Base-by-base conservation (phyloP, 2,113 vertebrate genomes). In the Ramphastos sulfuratus region DNA sequence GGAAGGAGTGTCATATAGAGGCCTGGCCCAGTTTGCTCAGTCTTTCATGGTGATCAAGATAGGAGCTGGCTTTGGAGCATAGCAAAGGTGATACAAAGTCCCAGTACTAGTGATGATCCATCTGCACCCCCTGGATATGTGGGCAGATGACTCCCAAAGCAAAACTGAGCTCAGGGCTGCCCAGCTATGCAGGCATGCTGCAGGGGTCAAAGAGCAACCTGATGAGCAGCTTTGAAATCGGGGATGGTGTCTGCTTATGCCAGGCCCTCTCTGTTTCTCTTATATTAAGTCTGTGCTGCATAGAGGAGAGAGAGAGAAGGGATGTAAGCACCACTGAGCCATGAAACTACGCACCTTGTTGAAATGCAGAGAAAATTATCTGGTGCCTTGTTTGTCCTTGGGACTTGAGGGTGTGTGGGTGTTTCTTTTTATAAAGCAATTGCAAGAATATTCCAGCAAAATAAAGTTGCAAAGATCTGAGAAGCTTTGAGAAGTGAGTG, bases 1-100 rank as follows among this genome's bases (percentile, higher is more conserved):
- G n/a, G 13, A 52, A 21, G 9, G 8, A 31, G 3, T 2, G 3
- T 7, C 37, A 24, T 42, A n/a, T 19, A 65, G 30, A 4, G 77
- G 1, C 19, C 5, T 2, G 6, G 20, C 33, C 8, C 39, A 10
- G 25, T 50, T 74, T 48, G 30, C 63, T 50, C 25, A 64, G n/a
- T 16, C 20, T 21, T 74, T 56, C 52, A 37, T 8, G 19, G 13
- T 73, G 30, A 67, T 5, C 30, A 25, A 77, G 60, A 52, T 3
- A 50, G 48, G 15, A 48, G 5, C 14, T 2, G 28, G 10, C 44
- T 10, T 10, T n/a, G 15, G 12, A 19, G 25, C 35, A 9, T 4
- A 58, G 59, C 2, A 2, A 59, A 31, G 35, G 17, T 61, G 16
- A 46, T 70, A 12, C 0, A 1, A 2, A 6, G 23, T 52, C 24